Base-by-base conservation (phyloP, 2,797 vertebrate genomes). In the Falco concolor region DNA sequence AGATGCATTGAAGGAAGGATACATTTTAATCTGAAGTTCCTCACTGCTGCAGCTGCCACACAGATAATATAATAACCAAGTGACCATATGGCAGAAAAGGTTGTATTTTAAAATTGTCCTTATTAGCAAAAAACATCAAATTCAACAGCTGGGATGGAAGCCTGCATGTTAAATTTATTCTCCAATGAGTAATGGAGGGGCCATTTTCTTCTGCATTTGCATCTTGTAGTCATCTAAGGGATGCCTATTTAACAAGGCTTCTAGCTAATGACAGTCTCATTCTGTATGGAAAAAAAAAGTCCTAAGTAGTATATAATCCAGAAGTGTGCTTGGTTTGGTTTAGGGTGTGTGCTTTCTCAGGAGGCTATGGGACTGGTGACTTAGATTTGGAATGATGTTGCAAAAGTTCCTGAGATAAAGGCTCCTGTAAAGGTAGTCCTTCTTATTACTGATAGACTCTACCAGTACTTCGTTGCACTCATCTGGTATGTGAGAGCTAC, bases 281-380 rank as follows among this genome's bases (percentile, higher is more conserved):
- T 77, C 12, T 59, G 5, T 8, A 57, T 1, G 8, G 19, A 22
- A 32, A 73, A 42, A 47, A 20, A n/a, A 10, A 8, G 1, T 42
- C 8, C 12, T 34, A 69, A 52, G 13, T 59, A 8, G 3, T 42
- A 19, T 34, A 45, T 30, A 65, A 85, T 61, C 42, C 8, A 7
- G 3, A 65, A 17, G 4, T 27, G 27, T 32, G 2, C 6, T 34
- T 79, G 23, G 2, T 27, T 81, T 89, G 40, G 15, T 76, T 72
- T 53, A 25, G 12, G 10, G 8, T 49, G 20, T 44, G 32, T 19
- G 57, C 12, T 54, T 75, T 25, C 40, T 44, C 40, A 52, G 28
- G 12, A 69, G 8, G 6, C 2, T 85, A 6, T 54, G 36, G 18
- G 38, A 56, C 7, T 0, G 1, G 9, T 44, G 44, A 27, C 40